phyloP scores from a whole-genome alignment of 2,888 invertebrate species.

The Balanococcus diminutus region DNA sequence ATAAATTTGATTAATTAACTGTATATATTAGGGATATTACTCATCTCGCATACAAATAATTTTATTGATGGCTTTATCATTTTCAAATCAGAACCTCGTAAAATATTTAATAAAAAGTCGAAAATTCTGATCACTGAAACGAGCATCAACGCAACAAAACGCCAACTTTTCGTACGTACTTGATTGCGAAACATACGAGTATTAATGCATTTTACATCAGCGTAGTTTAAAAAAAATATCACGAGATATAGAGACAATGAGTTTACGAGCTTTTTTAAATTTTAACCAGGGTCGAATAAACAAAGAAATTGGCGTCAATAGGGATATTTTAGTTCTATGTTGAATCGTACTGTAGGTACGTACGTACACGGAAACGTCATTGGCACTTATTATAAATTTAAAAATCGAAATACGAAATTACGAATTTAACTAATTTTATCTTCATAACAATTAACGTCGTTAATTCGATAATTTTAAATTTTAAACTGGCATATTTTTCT shows the following conservation, averaged over 20 bases:
- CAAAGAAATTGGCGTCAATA: background rate
- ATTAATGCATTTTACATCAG: background rate
- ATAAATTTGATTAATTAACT: slow-evolving; percentile 39
- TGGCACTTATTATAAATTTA: background rate
- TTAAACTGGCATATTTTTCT: no score
- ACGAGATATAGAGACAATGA: background rate
- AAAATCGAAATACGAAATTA: background rate
- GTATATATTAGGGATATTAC: background rate
- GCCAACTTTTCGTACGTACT: no score
- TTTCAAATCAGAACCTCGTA: background rate
- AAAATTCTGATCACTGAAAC: slow-evolving; percentile 6
- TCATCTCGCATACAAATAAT: slow-evolving; percentile 7
- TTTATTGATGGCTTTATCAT: slow-evolving; percentile 2
- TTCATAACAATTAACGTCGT: no score
- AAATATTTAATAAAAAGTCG: background rate
- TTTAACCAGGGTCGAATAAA: slow-evolving; percentile 15
- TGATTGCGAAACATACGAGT: background rate
- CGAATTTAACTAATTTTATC: no score
- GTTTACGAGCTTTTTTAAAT: background rate
- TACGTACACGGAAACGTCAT: background rate
- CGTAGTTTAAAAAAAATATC: background rate
- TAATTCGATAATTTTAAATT: no score
- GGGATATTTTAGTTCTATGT: background rate
- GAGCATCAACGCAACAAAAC: background rate
- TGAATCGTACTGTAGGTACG: background rate